Evolutionary conservation across 1,140 invertebrate genomes (phyloP).

Genomic region (Sycophila sp.): DNA sequence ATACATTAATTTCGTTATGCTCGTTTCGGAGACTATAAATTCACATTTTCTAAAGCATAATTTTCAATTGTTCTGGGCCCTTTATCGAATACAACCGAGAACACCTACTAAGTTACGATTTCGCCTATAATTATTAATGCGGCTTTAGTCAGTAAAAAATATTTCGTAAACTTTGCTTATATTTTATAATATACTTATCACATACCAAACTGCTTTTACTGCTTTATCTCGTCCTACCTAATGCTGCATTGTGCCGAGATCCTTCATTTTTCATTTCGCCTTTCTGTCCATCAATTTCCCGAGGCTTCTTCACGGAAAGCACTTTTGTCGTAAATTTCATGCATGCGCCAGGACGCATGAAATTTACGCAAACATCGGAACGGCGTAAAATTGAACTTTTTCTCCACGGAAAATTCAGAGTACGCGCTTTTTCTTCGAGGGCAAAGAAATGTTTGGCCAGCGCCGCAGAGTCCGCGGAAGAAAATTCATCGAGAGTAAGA

Average conservation of each 20-base stretch:
- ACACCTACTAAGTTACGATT: slow-evolving; percentile 15
- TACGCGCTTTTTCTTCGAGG: not conserved
- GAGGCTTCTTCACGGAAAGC: not conserved
- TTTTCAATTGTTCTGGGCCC: slow-evolving; percentile 5
- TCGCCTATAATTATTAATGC: slow-evolving; percentile 30
- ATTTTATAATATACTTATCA: slow-evolving; percentile 36
- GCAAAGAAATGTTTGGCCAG: slow-evolving; percentile 10
- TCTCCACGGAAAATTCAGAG: not conserved
- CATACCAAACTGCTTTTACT: slow-evolving; percentile 34
- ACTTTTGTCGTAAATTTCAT: not conserved
- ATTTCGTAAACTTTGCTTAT: slow-evolving; percentile 33
- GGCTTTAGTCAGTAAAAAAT: slow-evolving; percentile 34
- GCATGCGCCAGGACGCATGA: not conserved
- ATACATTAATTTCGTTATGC: slow-evolving; percentile 31
- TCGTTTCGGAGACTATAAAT: slow-evolving; percentile 28
- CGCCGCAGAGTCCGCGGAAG: not conserved
- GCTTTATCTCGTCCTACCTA: slow-evolving; percentile 14
- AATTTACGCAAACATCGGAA: not conserved
- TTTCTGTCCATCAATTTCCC: not conserved
- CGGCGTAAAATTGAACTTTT: not conserved
- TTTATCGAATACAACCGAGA: slow-evolving; percentile 13
- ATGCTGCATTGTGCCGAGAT: slow-evolving; percentile 30
- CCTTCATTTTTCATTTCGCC: slow-evolving; percentile 1
- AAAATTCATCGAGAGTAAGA: not conserved
- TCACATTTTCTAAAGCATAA: slow-evolving; percentile 33